phyloP scores from a whole-genome alignment of 2,888 invertebrate species.

The Andrena marginata region DNA sequence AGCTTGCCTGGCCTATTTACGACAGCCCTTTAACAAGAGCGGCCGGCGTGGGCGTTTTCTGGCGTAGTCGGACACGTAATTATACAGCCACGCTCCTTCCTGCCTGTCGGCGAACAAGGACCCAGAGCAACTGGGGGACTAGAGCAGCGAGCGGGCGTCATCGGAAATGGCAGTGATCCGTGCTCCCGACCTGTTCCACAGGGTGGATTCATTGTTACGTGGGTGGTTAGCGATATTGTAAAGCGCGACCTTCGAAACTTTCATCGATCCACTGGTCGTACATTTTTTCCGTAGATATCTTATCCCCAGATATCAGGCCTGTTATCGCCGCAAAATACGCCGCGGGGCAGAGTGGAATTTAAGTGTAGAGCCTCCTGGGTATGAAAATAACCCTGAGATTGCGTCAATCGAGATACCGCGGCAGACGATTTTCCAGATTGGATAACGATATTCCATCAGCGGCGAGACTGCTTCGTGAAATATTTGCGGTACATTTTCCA shows the following conservation, averaged over 20 bases:
- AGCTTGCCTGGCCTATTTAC: conserved; percentile 62
- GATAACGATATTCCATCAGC: conserved; percentile 27
- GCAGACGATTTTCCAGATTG: background rate
- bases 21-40: conserved; percentile 53
- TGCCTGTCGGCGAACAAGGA: conserved; percentile 41
- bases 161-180: conserved; percentile 62
- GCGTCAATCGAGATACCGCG: background rate
- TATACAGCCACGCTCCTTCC: conserved; percentile 60
- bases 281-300: no score
- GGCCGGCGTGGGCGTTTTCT: conserved; percentile 51
- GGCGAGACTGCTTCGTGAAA: background rate
- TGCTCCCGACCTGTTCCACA: conserved; percentile 40
- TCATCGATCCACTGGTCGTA: background rate
- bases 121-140: conserved; percentile 46
- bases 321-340: no score
- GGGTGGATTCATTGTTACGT: conserved; percentile 35
- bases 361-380: no score
- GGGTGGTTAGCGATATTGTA: conserved; percentile 25
- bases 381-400: background rate
- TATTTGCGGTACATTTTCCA: conserved; percentile 26
- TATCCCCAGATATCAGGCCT: background rate
- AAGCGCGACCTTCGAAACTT: conserved; percentile 15
- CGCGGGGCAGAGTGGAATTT: no score
- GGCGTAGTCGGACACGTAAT: conserved; percentile 51
- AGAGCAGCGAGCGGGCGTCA: conserved; percentile 47